Evolutionary conservation across 2,797 vertebrate genomes (phyloP).

Genomic region (Bovichtus variegatus): DNA sequence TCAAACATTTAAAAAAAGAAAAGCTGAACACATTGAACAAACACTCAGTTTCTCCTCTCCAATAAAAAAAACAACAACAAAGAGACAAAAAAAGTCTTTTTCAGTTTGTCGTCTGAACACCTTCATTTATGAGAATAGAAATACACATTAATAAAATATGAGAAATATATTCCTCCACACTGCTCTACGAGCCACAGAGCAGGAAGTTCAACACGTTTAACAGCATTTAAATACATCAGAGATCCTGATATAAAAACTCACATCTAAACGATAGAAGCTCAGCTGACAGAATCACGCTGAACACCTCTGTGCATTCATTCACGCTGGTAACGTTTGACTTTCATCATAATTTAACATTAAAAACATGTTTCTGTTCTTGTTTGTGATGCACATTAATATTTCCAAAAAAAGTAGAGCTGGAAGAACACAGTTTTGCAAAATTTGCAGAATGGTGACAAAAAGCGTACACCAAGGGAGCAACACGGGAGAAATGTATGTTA

Average conservation of each 20-base stretch:
- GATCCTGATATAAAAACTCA: neutral
- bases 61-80: conserved; percentile 31
- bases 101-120: neutral
- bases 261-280: neutral
- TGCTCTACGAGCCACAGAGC: neutral
- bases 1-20: conserved; percentile 31
- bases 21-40: neutral
- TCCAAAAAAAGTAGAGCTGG: too few species aligned
- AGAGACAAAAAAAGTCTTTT: neutral
- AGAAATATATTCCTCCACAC: neutral
- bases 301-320: neutral
- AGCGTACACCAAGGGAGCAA: neutral
- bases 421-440: neutral
- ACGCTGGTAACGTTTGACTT: neutral
- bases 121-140: conserved; percentile 22
- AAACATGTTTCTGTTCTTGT: neutral
- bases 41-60: neutral
- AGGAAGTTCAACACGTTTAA: neutral
- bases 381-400: too few species aligned
- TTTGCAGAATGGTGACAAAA: neutral
- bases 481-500: neutral
- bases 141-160: conserved; percentile 6
- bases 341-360: neutral
- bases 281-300: neutral
- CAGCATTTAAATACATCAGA: neutral